Conservation (phyloP, 2,113 vertebrate genomes). For the Atherinomorus stipes region DNA sequence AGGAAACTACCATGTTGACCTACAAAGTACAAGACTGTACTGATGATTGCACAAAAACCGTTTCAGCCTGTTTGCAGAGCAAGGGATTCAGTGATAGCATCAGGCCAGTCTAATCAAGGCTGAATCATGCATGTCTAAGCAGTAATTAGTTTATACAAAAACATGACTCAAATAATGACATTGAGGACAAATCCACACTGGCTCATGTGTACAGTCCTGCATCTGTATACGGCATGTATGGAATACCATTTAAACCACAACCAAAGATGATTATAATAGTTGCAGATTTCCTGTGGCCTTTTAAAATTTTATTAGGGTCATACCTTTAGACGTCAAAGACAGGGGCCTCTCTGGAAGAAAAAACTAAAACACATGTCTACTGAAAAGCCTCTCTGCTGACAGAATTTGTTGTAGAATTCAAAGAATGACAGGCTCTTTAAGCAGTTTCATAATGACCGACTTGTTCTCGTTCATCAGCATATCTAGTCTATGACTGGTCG, state of each 20-base stretch:
- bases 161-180: conserved; percentile 62
- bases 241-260: not conserved
- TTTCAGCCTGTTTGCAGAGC: conserved; percentile 44
- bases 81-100: conserved; percentile 44
- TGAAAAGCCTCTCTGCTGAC: conserved; percentile 11
- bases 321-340: not conserved
- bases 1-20: conserved; percentile 28
- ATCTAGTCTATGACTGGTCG: conserved; percentile 17
- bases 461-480: conserved; percentile 38
- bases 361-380: not conserved
- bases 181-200: conserved; percentile 12
- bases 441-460: conserved; percentile 13
- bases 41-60: conserved; percentile 63
- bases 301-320: not conserved
- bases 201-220: not conserved
- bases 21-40: conserved; percentile 48
- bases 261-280: not conserved
- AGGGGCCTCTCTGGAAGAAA: not conserved
- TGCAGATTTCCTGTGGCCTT: not conserved
- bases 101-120: conserved; percentile 67
- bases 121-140: conserved; percentile 66
- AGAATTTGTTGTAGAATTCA: conserved; percentile 28
- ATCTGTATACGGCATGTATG: not conserved
- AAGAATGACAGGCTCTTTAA: conserved; percentile 38
- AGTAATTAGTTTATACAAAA: conserved; percentile 70